These are phyloP conservation scores for Myiagra hebetior DNA, from an alignment of 2,113 vertebrate genomes.

Conservation along the genomic window DNA sequence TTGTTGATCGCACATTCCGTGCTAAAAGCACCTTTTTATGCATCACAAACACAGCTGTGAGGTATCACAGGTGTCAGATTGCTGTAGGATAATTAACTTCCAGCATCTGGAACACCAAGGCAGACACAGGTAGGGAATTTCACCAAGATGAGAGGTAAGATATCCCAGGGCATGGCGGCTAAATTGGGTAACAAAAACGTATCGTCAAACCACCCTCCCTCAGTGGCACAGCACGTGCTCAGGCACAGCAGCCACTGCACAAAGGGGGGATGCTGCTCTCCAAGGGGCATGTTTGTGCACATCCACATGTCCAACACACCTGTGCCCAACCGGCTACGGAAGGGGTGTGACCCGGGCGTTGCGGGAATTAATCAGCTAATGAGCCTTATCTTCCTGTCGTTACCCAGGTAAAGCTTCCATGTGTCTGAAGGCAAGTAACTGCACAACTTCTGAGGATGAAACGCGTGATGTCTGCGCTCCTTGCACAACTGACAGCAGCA, in stretches of 20 bases:
- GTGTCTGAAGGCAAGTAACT: background rate
- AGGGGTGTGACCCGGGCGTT: background rate
- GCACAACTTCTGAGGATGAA: background rate
- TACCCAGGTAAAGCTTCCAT: background rate
- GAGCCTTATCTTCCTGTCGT: slow-evolving; percentile 24
- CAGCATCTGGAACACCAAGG: background rate
- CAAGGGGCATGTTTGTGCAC: background rate
- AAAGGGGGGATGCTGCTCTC: background rate
- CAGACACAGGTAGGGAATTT: background rate
- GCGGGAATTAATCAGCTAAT: slow-evolving; percentile 13
- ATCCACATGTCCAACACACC: background rate
- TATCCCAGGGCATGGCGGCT: background rate
- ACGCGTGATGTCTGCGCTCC: background rate
- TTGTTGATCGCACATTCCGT: background rate
- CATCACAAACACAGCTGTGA: background rate
- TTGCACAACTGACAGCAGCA: background rate
- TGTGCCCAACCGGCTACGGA: background rate
- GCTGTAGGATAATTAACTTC: background rate
- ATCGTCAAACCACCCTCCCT: background rate
- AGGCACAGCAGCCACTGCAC: background rate
- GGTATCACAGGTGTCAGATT: background rate
- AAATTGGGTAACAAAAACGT: background rate
- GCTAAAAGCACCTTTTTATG: background rate
- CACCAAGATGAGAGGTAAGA: background rate
- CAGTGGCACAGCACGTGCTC: background rate